phyloP scores from a whole-genome alignment of 2,888 invertebrate genomes.

The Himalopsyche tibetana region DNA sequence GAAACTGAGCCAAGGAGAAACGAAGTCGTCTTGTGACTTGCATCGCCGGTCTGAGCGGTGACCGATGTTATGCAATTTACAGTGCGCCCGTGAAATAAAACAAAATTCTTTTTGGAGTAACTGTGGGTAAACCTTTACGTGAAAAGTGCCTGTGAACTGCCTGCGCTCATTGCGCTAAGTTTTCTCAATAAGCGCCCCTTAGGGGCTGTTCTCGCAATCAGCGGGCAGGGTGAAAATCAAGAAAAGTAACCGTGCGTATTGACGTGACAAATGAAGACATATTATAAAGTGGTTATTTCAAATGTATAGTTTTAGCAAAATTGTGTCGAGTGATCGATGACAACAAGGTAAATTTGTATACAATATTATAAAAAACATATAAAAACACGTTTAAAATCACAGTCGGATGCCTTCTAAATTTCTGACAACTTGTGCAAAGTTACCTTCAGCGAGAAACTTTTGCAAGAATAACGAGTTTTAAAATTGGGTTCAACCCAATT shows the following conservation, averaged over 20 bases:
- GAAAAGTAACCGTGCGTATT: constrained; percentile 45
- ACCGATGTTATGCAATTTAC: constrained; percentile 3
- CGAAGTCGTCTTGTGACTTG: constrained; percentile 11
- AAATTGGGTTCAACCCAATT: too few species aligned
- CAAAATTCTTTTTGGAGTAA: background rate
- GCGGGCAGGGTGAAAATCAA: constrained; percentile 26
- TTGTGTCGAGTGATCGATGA: constrained; percentile 57
- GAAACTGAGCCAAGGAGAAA: constrained; percentile 16
- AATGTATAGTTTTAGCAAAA: constrained; percentile 59
- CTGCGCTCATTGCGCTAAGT: background rate
- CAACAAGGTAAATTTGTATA: constrained; percentile 54
- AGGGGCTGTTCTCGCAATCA: constrained; percentile 27
- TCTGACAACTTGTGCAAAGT: too few species aligned
- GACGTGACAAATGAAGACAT: constrained; percentile 61
- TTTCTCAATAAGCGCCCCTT: background rate
- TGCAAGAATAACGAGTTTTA: too few species aligned
- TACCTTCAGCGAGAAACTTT: too few species aligned
- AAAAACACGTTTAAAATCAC: too few species aligned
- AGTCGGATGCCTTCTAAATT: too few species aligned
- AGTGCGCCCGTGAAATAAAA: background rate
- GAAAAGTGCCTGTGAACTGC: constrained; percentile 44
- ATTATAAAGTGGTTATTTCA: constrained; percentile 52
- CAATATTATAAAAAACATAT: too few species aligned
- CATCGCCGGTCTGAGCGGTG: constrained; percentile 45
- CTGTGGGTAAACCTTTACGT: constrained; percentile 24